A percentile compares a stretch with the other conserved stretches of the same genome.
Evolutionary conservation across 2,888 invertebrate genomes (phyloP).

Genomic region (Antitype chi): DNA sequence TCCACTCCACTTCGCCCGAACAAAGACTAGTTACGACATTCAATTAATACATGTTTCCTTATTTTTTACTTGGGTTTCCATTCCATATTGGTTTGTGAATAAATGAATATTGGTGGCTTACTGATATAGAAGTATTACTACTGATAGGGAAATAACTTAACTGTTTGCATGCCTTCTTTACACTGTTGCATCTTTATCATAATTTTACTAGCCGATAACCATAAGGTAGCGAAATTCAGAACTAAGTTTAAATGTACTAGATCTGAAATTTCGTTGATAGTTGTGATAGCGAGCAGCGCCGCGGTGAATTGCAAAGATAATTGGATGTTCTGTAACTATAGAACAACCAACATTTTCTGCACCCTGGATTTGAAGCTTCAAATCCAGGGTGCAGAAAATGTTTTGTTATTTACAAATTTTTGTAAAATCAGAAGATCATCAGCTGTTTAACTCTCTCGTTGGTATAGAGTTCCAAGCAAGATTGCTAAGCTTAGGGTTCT

Average conservation of each 20-base stretch:
- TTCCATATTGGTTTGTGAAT: constrained; percentile 51
- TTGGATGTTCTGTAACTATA: no score
- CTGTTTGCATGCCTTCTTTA: neutral
- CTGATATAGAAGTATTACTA: constrained; percentile 2
- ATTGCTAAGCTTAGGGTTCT: no score
- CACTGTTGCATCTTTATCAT: neutral
- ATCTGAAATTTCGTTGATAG: no score
- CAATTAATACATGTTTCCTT: constrained; percentile 64
- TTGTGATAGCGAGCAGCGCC: no score
- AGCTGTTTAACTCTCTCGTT: neutral
- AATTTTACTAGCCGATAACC: no score
- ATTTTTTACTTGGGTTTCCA: constrained; percentile 53
- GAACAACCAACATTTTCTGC: no score
- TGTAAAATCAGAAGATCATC: neutral
- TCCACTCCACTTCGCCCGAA: constrained; percentile 59
- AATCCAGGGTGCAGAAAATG: no score
- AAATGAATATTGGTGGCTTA: constrained; percentile 34
- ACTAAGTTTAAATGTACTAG: no score
- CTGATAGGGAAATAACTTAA: constrained; percentile 16
- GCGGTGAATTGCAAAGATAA: no score
- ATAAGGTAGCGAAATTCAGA: no score
- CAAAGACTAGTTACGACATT: constrained; percentile 63
- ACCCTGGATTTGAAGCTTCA: no score
- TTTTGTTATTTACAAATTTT: no score
- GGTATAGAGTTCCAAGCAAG: neutral